Base-by-base conservation (phyloP, 1,140 invertebrate species). In the Tetramorium alpestre region DNA sequence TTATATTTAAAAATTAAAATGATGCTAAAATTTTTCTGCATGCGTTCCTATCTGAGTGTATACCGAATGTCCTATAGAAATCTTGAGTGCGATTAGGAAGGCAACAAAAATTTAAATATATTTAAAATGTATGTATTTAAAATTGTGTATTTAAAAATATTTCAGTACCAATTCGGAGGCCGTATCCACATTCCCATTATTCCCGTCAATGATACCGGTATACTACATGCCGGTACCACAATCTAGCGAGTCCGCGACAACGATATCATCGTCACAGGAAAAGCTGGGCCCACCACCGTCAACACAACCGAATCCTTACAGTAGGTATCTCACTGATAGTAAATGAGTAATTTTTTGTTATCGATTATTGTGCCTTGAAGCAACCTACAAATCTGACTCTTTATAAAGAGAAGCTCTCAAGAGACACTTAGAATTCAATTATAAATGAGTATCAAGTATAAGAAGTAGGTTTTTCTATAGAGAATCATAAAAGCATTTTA, bases 211-310 rank as follows among this genome's bases (percentile, higher is more conserved):
- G 92, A 93, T 96, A 87, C 96, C 96, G 25, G 93, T 97, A 28
- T 97, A 97, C 90, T 97, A 97, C 82, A 95, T 97, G 65, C 96
- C 96, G 33, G 93, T 87, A 41, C 86, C 92, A 70, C 90, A 93
- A 86, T 47, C 77, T 2, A 86, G 44, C 41, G 86, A 91, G 22
- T 69, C 87, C 28, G n/a, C 67, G 3, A 54, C 64, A 13, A 8
- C 49, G 56, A 51, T 64, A 28, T 82, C 64, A 13, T 8, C 25
- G 54, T 85, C 91, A 67, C 92, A 94, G 33, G 89, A 95, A 41
- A 92, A 91, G 86, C 56, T 92, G 4, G 87, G 87, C 64, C 78
- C 91, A 41, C 84, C 93, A 10, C 76, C 41, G 38, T 78, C 88
- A 0, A 85, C 65, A 51, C 92, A 94, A 62, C 25, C 80, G 0